Evolutionary conservation across 2,888 invertebrate species (phyloP), one percentile per base, ranked within the genome.

Genomic region (Thalpophila matura): DNA sequence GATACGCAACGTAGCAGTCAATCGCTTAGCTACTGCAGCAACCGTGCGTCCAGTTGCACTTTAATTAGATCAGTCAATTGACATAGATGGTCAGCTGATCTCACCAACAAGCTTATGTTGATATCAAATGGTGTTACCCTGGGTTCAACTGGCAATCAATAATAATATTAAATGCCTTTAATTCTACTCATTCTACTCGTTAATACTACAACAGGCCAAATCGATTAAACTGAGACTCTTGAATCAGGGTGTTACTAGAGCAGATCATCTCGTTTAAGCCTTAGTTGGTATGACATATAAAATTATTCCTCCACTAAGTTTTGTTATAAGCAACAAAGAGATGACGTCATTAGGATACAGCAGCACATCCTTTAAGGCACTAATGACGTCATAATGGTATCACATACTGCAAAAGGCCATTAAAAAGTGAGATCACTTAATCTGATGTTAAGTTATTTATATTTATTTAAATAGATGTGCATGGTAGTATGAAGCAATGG

Each of bases 401-500:
- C 49, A 58, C n/a, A 14, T 14, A 12, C 14, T 20, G 12, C 14
- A 35, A 49, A 43, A 49, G 5, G 42, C 35, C 12, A 46, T 7
- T 16, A 10, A 10, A 42, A 42, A 24, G 22, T 53, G 12, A 49
- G 37, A 55, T 43, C 22, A 27, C 24, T 46, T 47, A 29, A 35
- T 40, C 12, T n/a, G 0, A 55, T 31, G 43, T 24, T 26, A 43
- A 33, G 16, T 47, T 16, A 67, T 29, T 43, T 66, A 29, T 47
- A 53, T 54, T 42, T 64, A 49, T 64, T 54, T 40, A 49, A 40
- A 72, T 47, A 27, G 9, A 64, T 56, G 33, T 38, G 74, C 64
- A 33, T 42, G 16, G 22, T 31, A 6, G n/a, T 54, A 10, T 24
- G 7, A 80, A 62, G 79, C 80, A 81, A 62, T 56, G 70, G 70